These are phyloP conservation scores for Nasalis larvatus DNA, from an alignment of 2,113 vertebrate genomes.

Conservation along the genomic window DNA sequence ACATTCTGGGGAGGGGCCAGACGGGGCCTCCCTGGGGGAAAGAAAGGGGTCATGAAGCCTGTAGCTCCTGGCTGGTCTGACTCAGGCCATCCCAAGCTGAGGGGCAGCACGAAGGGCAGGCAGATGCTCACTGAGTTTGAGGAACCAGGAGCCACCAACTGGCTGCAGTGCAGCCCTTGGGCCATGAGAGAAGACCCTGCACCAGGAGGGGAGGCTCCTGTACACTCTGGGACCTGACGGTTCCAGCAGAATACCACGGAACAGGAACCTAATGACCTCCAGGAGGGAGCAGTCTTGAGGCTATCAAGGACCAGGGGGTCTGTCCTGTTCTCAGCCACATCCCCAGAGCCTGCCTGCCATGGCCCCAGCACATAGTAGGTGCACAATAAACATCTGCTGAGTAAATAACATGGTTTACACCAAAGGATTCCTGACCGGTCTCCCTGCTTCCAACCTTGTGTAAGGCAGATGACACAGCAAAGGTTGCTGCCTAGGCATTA, in stretches of 20 bases:
- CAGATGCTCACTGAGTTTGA: background rate
- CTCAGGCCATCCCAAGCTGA: rapidly evolving
- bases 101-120: rapidly evolving
- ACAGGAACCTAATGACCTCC: background rate
- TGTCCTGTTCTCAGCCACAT: background rate
- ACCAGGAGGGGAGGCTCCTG: background rate
- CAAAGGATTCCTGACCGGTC: background rate
- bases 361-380: background rate
- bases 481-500: background rate
- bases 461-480: background rate
- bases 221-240: background rate
- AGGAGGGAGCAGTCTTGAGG: background rate
- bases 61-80: background rate
- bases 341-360: background rate
- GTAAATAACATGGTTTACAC: background rate
- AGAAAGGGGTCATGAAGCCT: conserved; percentile 12
- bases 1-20: conserved; percentile 79
- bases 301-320: background rate
- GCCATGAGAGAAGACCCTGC: too few relatives aligned
- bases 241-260: background rate
- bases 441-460: background rate
- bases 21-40: conserved; percentile 48
- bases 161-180: background rate
- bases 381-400: too few relatives aligned
- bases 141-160: background rate